Evolutionary conservation across 2,113 vertebrate species (phyloP).

Genomic region (Ctenodactylus gundi): DNA sequence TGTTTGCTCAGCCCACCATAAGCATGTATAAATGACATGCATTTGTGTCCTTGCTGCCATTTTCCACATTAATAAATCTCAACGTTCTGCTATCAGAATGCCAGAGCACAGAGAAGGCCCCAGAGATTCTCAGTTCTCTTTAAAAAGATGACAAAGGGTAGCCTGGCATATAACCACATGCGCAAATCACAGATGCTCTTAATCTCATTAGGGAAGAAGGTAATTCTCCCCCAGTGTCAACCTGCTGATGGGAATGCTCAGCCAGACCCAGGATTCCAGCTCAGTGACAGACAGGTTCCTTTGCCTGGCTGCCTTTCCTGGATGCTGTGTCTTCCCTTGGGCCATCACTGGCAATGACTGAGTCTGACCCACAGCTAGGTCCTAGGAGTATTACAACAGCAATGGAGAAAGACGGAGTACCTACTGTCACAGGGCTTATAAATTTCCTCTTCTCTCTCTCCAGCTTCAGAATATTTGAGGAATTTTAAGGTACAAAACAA

Average conservation of each 20-base stretch:
- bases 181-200: slow-evolving; percentile 34
- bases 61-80: slow-evolving; percentile 59
- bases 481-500: slow-evolving; percentile 33
- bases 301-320: neutral
- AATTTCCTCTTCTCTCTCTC: neutral
- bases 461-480: neutral
- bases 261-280: neutral
- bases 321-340: neutral
- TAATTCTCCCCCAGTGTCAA: neutral
- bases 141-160: slow-evolving; percentile 46
- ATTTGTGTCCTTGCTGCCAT: neutral
- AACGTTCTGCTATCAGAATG: slow-evolving; percentile 56
- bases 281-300: neutral
- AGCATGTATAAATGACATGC: neutral
- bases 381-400: too few species aligned
- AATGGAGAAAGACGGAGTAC: too few species aligned
- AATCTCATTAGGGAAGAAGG: neutral
- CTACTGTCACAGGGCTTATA: too few species aligned
- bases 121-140: slow-evolving; percentile 39
- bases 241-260: slow-evolving; percentile 26
- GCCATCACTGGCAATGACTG: neutral
- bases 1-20: slow-evolving; percentile 55
- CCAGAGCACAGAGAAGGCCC: slow-evolving; percentile 41
- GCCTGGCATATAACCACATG: neutral
- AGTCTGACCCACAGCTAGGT: too few species aligned